Conservation (phyloP, 2,888 invertebrate species). For the Sarcophaga caerulescens region DNA sequence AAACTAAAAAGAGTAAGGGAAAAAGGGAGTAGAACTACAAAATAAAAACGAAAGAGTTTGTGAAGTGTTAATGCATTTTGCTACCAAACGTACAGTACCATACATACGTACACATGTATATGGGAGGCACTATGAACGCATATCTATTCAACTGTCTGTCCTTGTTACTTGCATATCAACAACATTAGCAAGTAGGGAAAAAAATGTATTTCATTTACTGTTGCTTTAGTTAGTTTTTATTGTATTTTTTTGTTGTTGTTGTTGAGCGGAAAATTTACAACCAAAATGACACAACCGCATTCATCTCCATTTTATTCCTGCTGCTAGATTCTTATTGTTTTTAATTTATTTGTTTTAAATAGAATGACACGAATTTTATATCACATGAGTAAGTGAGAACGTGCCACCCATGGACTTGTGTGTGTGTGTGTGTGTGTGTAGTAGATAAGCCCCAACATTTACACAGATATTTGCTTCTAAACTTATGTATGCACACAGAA, state of each 20-base stretch:
- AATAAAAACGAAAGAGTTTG: constrained; percentile 23
- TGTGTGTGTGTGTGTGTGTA: background rate
- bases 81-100: background rate
- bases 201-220: constrained; percentile 31
- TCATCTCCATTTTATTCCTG: constrained; percentile 28
- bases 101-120: background rate
- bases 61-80: constrained; percentile 58
- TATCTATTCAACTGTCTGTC: background rate
- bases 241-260: constrained; percentile 14
- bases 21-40: background rate
- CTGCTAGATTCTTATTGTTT: constrained; percentile 30
- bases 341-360: background rate
- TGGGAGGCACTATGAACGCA: constrained; percentile 7
- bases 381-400: background rate
- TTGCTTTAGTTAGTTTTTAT: background rate
- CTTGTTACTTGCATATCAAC: background rate
- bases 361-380: no score
- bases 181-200: background rate
- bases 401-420: background rate
- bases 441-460: background rate
- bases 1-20: constrained; percentile 20
- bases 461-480: background rate
- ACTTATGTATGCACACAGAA: background rate
- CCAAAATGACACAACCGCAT: constrained; percentile 51
- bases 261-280: constrained; percentile 2